Base-by-base conservation (phyloP, 2,797 vertebrate genomes). In the Mormyrus hasselquistii region DNA sequence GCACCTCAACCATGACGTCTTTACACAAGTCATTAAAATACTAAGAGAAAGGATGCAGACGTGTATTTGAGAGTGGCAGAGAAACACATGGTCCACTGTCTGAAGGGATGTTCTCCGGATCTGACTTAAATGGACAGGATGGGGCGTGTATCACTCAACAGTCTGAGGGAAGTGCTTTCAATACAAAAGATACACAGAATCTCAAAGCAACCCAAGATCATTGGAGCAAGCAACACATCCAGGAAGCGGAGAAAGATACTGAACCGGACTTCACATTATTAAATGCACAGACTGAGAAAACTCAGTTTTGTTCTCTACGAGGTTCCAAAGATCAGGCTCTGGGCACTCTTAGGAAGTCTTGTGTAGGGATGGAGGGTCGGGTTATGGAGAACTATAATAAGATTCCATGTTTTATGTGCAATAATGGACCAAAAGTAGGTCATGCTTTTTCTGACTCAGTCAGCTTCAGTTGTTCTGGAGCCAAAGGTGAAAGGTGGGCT, bases 161-260 rank as follows among this genome's bases (percentile, higher is more conserved):
- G 85, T 93, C 95, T 90, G 94, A 96, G 90, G 92, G 96, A 91
- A 97, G 95, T 93, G 93, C 92, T 47, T 93, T 94, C 53, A 93
- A 91, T 86, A 96, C 96, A 93, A 97, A 95, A 92, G 95, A 96
- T 88, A 94, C 95, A 88, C 95, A 94, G 83, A 97, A 97, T 91
- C 96, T 96, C 83, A 97, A 93, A 91, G 93, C 95, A 88, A 94
- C 95, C 69, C 91, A 97, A 5, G 95, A 96, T 89, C 94, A 96
- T 85, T 94, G 95, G 52, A 95, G 96, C 85, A 98, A 97, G 94
- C 98, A 99, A 94, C 97, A 99, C 91, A 97, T 98, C 87, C 97
- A 97, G 93, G 96, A 97, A 19, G 96, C 96, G 47, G 90, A 93
- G 59, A 96, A 97, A 89, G 96, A 97, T 91, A 93, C 94, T 83